Percentiles rank a stretch among this genome's conserved stretches.
Evolutionary conservation across 2,888 invertebrate species (phyloP).

Genomic region (Hedya salicella): DNA sequence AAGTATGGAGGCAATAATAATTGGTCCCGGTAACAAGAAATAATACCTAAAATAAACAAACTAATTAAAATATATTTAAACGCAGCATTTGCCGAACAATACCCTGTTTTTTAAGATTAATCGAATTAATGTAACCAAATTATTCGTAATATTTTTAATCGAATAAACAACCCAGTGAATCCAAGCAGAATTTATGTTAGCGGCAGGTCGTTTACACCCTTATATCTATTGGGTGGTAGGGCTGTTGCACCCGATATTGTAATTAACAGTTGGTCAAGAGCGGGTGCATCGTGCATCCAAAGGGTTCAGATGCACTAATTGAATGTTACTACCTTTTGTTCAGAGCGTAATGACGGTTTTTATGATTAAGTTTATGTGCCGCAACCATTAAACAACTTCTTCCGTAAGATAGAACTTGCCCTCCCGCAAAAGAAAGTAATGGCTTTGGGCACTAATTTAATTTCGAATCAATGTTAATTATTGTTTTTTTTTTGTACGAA

Average conservation of each 20-base stretch:
- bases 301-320: constrained; percentile 33
- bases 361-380: constrained; percentile 6
- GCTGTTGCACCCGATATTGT: constrained; percentile 18
- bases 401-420: not conserved
- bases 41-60: no score
- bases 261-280: constrained; percentile 40
- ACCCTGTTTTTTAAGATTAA: constrained; percentile 26
- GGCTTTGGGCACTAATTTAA: not conserved
- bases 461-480: no score
- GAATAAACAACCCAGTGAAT: constrained; percentile 27
- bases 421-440: not conserved
- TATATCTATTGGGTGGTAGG: constrained; percentile 7
- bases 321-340: constrained; percentile 30
- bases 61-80: no score
- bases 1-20: no score
- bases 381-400: constrained; percentile 1
- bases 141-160: constrained; percentile 38
- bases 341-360: constrained; percentile 13
- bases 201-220: constrained; percentile 35
- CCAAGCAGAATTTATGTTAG: constrained; percentile 15
- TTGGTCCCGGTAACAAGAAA: no score
- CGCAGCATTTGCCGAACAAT: no score
- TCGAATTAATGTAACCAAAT: constrained; percentile 29
- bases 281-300: not conserved
- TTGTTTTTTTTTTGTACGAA: no score